Evolutionary conservation across 2,888 invertebrate genomes (phyloP).

Genomic region (Brachynemurus nebulosus): DNA sequence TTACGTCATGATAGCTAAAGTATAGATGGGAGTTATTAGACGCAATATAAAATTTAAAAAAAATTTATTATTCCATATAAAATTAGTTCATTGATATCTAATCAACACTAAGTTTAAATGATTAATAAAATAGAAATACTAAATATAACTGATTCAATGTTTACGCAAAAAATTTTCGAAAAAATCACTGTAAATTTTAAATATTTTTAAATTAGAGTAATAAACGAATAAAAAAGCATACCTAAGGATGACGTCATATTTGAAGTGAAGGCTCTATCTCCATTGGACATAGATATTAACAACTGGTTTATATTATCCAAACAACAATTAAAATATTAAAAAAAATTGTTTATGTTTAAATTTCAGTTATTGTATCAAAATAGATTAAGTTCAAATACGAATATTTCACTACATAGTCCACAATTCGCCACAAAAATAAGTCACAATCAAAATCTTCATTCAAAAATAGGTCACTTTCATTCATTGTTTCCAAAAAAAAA

Average conservation of each 20-base stretch:
- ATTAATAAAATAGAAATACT: too few relatives aligned
- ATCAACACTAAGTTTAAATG: too few relatives aligned
- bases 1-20: too few relatives aligned
- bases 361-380: neutral
- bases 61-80: too few relatives aligned
- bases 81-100: too few relatives aligned
- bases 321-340: neutral
- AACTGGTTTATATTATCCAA: neutral
- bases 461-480: neutral
- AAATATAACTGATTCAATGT: too few relatives aligned
- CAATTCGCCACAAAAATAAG: neutral
- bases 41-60: too few relatives aligned
- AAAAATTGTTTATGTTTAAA: neutral
- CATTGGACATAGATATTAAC: neutral
- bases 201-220: too few relatives aligned
- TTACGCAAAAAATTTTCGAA: too few relatives aligned
- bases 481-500: neutral
- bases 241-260: neutral
- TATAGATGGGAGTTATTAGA: too few relatives aligned
- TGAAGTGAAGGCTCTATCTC: neutral
- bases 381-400: neutral
- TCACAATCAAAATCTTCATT: neutral
- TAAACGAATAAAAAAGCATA: neutral
- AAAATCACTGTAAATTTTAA: too few relatives aligned
- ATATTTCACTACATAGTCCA: neutral